phyloP scores from a whole-genome alignment of 1,140 invertebrate species.

The Battus philenor region DNA sequence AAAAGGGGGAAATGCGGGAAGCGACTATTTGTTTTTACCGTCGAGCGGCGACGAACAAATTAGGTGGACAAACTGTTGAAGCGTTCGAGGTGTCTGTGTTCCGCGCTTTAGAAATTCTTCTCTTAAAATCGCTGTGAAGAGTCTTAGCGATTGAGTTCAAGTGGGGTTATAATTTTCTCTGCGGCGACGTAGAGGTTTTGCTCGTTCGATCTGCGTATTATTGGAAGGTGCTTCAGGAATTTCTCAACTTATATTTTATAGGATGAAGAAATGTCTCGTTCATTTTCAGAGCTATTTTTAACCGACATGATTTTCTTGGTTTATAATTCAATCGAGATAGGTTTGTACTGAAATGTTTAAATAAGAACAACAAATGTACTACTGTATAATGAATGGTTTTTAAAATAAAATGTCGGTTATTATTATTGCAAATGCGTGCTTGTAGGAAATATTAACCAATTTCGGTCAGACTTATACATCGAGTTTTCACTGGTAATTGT shows the following conservation, averaged over 20 bases:
- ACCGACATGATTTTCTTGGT: no score
- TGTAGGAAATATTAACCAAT: no score
- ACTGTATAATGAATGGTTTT: no score
- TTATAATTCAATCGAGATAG: no score
- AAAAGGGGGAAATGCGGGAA: conserved; percentile 48
- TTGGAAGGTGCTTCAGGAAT: conserved; percentile 36
- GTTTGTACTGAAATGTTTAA: no score
- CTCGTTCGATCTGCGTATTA: conserved; percentile 41
- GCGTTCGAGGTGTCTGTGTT: conserved; percentile 70
- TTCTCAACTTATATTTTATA: conserved; percentile 26
- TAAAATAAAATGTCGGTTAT: no score
- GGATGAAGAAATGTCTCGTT: conserved; percentile 16
- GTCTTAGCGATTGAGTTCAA: conserved; percentile 50
- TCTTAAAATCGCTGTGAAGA: conserved; percentile 54
- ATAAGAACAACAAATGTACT: no score
- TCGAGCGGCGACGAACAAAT: conserved; percentile 69
- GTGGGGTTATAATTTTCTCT: conserved; percentile 62
- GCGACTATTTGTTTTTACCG: conserved; percentile 72
- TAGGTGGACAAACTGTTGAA: conserved; percentile 74
- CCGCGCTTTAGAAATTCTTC: conserved; percentile 60
- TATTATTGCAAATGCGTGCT: no score
- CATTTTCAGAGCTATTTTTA: no score
- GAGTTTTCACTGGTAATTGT: no score
- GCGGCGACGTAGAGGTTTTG: conserved; percentile 27
- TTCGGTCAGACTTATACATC: no score